Evolutionary conservation across 1,140 invertebrate species (phyloP).

Genomic region (Penaeus vannamei): DNA sequence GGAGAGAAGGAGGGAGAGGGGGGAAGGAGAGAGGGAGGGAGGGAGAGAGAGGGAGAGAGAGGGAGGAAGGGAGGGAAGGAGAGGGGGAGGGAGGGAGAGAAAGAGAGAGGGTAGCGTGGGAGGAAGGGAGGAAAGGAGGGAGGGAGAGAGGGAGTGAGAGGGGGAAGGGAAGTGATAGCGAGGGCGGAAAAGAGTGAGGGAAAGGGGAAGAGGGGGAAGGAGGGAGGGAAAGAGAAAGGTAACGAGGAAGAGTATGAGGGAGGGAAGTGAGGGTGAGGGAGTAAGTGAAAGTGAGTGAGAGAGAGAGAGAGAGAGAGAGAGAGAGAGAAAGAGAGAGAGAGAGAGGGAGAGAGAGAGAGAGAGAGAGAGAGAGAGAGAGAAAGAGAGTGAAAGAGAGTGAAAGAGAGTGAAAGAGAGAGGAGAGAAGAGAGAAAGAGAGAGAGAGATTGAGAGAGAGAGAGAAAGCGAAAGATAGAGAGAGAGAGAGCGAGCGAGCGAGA

Average conservation of each 20-base stretch:
- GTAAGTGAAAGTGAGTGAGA: constrained; percentile 67
- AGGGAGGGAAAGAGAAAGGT: too few species aligned
- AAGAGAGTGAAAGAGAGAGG: neutral
- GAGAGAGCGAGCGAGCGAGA: constrained; percentile 68
- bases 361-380: neutral
- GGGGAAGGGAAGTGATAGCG: neutral
- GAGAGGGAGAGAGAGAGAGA: constrained; percentile 5
- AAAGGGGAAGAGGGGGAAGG: neutral
- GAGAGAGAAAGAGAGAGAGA: constrained; percentile 67
- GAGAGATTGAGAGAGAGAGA: neutral
- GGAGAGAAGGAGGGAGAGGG: neutral
- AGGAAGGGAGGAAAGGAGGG: neutral
- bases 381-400: neutral
- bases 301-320: constrained; percentile 67
- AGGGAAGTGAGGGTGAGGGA: constrained; percentile 66
- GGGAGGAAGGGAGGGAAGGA: neutral
- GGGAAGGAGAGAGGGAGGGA: neutral
- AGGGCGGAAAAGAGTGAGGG: neutral
- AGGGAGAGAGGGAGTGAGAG: neutral
- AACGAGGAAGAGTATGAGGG: constrained; percentile 5
- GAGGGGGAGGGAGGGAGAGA: constrained; percentile 30
- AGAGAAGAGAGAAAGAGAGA: neutral
- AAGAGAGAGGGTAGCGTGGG: constrained; percentile 1
- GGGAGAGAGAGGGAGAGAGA: too few species aligned
- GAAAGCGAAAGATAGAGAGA: neutral